Base-by-base conservation (phyloP, 2,113 vertebrate species). In the Pangasianodon hypophthalmus region DNA sequence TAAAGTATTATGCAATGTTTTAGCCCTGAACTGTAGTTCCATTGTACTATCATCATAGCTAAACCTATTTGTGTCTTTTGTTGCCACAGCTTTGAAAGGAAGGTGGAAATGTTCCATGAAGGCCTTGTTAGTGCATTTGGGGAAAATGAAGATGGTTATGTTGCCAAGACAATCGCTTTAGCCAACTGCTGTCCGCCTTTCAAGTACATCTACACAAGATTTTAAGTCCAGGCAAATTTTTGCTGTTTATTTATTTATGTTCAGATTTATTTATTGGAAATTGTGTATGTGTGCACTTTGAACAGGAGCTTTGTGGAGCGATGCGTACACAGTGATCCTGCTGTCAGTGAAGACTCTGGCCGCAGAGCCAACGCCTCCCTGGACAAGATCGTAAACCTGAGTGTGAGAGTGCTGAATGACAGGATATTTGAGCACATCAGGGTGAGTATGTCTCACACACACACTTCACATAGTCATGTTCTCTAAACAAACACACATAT, bases 161-260 rank as follows among this genome's bases (percentile, higher is more conserved):
- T 97, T 89, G 89, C 95, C 91, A 96, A 94, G 32, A 97, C 97
- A 90, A 97, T 98, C 2, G 92, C 95, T 0, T 89, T 98, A 89
- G 97, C 96, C 93, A 99, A 99, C 95, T 98, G 97, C 88, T 98
- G 97, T 0, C 97, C 97, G 0, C 95, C 97, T 0, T 96, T 98
- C 94, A 96, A 96, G 97, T 96, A 87, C 52, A 60, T 50, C 6
- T n/a, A 62, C 16, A 16, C 2, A 44, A 32, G 54, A 5, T 24
- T 48, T 4, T 32, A 37, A 50, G 14, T 46, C 1, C 11, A 75
- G 10, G 32, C 7, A 64, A 44, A 88, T 11, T 29, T 84, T 88
- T 16, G 26, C 46, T 52, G 60, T 84, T 69, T 86, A 75, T 81
- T 73, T 77, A 62, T 88, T 64, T 75, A 18, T 84, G 58, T 87